phyloP scores from a whole-genome alignment of 2,888 invertebrate species.

The Cantharis nigra region DNA sequence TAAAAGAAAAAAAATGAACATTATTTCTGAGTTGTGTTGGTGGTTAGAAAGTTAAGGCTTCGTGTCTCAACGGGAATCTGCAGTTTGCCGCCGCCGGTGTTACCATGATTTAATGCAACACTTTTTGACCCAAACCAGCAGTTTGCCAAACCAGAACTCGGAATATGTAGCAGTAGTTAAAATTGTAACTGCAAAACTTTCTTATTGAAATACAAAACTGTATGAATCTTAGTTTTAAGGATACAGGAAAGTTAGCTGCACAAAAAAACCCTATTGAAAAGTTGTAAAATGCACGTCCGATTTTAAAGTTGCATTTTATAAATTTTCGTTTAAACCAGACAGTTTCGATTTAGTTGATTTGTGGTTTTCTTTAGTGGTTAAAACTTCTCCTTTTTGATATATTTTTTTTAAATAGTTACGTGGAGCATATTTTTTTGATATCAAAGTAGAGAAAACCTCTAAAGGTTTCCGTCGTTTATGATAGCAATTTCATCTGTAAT shows the following conservation, averaged over 20 bases:
- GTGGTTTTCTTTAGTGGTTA: not conserved
- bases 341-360: not conserved
- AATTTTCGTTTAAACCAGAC: not conserved
- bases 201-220: conserved; percentile 26
- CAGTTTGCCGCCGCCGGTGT: conserved; percentile 21
- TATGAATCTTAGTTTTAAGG: not conserved
- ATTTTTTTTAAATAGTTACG: not conserved
- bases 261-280: conserved; percentile 29
- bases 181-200: conserved; percentile 20
- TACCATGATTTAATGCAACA: conserved; percentile 25
- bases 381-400: not conserved
- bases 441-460: not conserved
- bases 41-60: conserved; percentile 8
- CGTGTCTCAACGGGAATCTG: conserved; percentile 8
- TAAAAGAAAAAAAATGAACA: not conserved
- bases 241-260: conserved; percentile 12
- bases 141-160: conserved; percentile 11
- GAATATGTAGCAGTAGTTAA: conserved; percentile 7
- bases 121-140: conserved; percentile 17
- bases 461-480: not conserved
- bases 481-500: not conserved
- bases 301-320: not conserved
- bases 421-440: not conserved
- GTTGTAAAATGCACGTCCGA: conserved; percentile 12
- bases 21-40: conserved; percentile 11